phyloP scores from a whole-genome alignment of 2,797 vertebrate species.

The Anomalospiza imberbis region DNA sequence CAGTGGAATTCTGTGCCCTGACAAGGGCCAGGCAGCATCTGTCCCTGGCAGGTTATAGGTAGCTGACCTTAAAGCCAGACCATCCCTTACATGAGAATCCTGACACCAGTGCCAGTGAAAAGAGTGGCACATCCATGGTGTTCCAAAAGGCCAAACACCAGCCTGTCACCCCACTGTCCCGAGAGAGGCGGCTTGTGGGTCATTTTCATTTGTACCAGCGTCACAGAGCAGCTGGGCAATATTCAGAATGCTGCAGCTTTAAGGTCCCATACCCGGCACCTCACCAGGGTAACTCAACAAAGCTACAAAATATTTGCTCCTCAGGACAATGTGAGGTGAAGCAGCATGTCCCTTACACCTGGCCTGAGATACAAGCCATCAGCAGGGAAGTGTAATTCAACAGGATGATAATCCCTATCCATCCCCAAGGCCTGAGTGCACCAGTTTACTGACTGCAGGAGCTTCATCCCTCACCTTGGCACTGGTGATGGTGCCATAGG shows the following conservation, averaged over 20 bases:
- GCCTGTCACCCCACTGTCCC: background rate
- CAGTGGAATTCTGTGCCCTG: background rate
- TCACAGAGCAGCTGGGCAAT: background rate
- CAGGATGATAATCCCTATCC: background rate
- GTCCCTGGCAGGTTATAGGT: background rate
- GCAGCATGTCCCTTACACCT: background rate
- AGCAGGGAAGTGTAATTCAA: background rate
- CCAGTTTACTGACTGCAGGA: rapidly evolving
- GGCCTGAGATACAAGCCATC: background rate
- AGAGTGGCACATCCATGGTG: background rate
- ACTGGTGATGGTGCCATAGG: slow-evolving; percentile 95
- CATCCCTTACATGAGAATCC: background rate
- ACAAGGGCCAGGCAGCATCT: background rate
- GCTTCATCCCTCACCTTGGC: slow-evolving; percentile 78
- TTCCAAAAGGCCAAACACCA: background rate
- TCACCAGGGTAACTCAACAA: background rate
- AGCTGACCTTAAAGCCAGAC: background rate
- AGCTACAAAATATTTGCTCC: background rate
- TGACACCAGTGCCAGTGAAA: too few relatives aligned
- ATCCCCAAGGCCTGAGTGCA: too few relatives aligned
- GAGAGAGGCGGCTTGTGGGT: background rate
- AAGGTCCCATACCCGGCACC: background rate
- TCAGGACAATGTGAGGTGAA: background rate
- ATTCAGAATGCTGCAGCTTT: background rate
- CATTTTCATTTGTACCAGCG: background rate